Conservation (phyloP, 2,888 invertebrate genomes). For the Penaeus monodon region DNA sequence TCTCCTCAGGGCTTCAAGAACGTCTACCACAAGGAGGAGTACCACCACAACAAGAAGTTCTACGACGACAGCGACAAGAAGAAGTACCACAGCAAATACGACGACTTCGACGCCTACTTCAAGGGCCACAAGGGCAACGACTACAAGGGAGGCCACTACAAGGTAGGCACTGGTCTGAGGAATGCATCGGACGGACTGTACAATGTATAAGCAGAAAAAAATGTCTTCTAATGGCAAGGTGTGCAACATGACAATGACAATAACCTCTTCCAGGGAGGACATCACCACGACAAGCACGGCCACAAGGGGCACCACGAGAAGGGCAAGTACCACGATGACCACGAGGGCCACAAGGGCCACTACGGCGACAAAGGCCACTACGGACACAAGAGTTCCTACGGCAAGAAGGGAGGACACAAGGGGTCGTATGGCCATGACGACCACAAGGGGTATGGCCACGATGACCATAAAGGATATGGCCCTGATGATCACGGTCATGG, state of each 20-base stretch:
- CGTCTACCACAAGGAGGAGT: constrained; percentile 85
- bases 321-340: constrained; percentile 71
- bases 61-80: constrained; percentile 83
- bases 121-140: constrained; percentile 84
- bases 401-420: constrained; percentile 58
- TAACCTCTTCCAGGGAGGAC: constrained; percentile 54
- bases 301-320: constrained; percentile 81
- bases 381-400: constrained; percentile 69
- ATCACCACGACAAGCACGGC: constrained; percentile 66
- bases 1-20: constrained; percentile 80
- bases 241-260: background rate
- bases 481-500: constrained; percentile 12
- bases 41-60: constrained; percentile 82
- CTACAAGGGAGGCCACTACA: constrained; percentile 70
- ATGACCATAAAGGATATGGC: too few species aligned
- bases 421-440: constrained; percentile 43
- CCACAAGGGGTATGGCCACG: constrained; percentile 37
- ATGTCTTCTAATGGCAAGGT: too few species aligned
- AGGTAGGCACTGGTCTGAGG: constrained; percentile 19
- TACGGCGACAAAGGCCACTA: constrained; percentile 76
- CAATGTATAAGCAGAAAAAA: too few species aligned
- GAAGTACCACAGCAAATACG: constrained; percentile 84
- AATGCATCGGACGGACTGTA: accelerated
- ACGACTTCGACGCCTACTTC: constrained; percentile 80
- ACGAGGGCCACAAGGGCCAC: constrained; percentile 73